Conservation (phyloP, 2,888 invertebrate species). For the Aspidapion aeneum region DNA sequence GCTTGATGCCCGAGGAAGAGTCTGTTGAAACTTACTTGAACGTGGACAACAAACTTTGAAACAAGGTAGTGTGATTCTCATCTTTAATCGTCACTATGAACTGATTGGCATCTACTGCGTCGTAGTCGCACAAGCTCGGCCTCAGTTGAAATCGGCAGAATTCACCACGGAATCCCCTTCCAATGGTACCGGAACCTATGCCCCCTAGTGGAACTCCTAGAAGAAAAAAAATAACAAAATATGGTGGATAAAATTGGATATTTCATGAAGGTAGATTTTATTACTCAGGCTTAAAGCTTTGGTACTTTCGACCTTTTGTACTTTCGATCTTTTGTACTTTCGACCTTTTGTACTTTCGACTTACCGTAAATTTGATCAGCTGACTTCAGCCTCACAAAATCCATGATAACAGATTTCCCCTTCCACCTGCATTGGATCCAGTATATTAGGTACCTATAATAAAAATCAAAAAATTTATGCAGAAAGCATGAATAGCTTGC, state of each 20-base stretch:
- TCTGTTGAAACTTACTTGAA: conserved; percentile 65
- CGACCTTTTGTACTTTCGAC: too few species aligned
- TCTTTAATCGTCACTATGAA: conserved; percentile 86
- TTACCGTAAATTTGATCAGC: conserved; percentile 84
- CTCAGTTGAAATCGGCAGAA: conserved; percentile 89
- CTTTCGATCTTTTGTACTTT: too few species aligned
- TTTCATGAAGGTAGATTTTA: too few species aligned
- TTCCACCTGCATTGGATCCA: conserved; percentile 61
- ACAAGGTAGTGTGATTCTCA: conserved; percentile 62
- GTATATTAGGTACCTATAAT: conserved; percentile 67
- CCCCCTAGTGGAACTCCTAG: conserved; percentile 82
- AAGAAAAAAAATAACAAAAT: too few species aligned
- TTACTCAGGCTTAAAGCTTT: too few species aligned
- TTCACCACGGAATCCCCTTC: conserved; percentile 88
- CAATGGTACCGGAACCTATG: conserved; percentile 80
- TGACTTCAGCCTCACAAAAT: conserved; percentile 65
- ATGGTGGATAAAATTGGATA: too few species aligned
- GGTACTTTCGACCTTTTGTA: too few species aligned
- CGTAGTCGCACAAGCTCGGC: conserved; percentile 86
- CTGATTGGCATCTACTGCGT: conserved; percentile 79
- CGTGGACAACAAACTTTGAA: conserved; percentile 75
- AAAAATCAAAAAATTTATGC: too few species aligned
- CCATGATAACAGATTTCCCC: conserved; percentile 73
- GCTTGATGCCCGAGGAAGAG: too few species aligned
- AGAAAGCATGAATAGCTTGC: too few species aligned